These are phyloP conservation scores for Heliconius ethilla DNA, from an alignment of 2,888 invertebrate genomes.

Conservation along the genomic window DNA sequence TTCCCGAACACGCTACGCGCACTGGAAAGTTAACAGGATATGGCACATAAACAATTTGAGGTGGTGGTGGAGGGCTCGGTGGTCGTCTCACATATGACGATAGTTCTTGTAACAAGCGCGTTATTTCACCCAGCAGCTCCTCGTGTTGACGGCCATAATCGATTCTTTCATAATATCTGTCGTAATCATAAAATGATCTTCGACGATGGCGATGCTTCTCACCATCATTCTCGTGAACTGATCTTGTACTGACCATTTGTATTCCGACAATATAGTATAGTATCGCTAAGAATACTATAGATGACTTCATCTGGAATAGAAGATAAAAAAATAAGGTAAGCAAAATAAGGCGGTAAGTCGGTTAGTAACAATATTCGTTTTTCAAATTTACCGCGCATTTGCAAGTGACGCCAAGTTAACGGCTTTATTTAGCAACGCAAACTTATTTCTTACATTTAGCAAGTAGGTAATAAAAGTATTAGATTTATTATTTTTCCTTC, in stretches of 20 bases:
- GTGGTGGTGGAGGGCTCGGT: slow-evolving; percentile 55
- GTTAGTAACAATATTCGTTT: background rate
- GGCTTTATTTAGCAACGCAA: background rate
- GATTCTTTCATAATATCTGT: slow-evolving; percentile 57
- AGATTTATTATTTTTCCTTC: too few species aligned
- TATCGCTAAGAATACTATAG: slow-evolving; percentile 53
- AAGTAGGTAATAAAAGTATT: too few species aligned
- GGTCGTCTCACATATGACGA: slow-evolving; percentile 55
- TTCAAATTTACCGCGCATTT: background rate
- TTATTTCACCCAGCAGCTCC: slow-evolving; percentile 59
- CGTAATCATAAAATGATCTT: slow-evolving; percentile 59
- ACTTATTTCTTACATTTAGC: too few species aligned
- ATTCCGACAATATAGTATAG: slow-evolving; percentile 43
- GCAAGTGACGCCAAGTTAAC: slow-evolving; percentile 1
- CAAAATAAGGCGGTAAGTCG: background rate
- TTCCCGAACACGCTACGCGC: slow-evolving; percentile 39
- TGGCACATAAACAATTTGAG: slow-evolving; percentile 66
- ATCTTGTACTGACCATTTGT: slow-evolving; percentile 53
- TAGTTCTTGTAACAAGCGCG: slow-evolving; percentile 64
- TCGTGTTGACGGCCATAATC: slow-evolving; percentile 56
- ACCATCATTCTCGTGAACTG: slow-evolving; percentile 51
- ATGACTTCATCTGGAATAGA: slow-evolving; percentile 66
- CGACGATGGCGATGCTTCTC: slow-evolving; percentile 55
- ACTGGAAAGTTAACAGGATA: slow-evolving; percentile 62
- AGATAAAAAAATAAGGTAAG: slow-evolving; percentile 36